A percentile compares a stretch with the other conserved stretches of the same genome.
Conservation (phyloP, 2,888 invertebrate genomes). For the Linnaemya tessellans region DNA sequence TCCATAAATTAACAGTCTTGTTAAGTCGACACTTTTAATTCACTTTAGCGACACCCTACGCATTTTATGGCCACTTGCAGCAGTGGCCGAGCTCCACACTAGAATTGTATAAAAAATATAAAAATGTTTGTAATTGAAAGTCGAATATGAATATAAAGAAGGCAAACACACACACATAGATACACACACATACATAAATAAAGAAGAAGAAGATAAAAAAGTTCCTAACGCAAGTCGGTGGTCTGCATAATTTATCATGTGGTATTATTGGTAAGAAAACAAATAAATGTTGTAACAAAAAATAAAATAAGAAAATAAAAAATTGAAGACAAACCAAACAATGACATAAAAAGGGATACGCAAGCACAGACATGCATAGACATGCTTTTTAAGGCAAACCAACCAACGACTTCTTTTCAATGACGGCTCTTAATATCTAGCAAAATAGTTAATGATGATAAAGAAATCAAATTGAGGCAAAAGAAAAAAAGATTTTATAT, state of each 20-base stretch:
- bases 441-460: conserved; percentile 54
- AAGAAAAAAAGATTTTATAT: background rate
- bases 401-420: conserved; percentile 4
- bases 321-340: background rate
- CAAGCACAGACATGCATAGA: background rate
- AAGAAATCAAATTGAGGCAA: conserved; percentile 13
- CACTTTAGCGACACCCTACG: conserved; percentile 47
- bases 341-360: background rate
- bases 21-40: conserved; percentile 42
- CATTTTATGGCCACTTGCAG: conserved; percentile 35
- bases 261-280: conserved; percentile 68
- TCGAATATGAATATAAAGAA: conserved; percentile 8
- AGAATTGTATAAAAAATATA: background rate
- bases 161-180: background rate
- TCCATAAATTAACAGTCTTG: conserved; percentile 15
- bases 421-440: conserved; percentile 27
- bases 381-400: background rate
- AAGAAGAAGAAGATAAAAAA: conserved; percentile 31
- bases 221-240: conserved; percentile 58
- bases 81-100: conserved; percentile 30
- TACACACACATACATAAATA: background rate
- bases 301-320: background rate
- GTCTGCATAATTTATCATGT: conserved; percentile 73
- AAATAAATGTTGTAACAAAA: conserved; percentile 45
- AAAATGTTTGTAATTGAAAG: conserved; percentile 12